These are phyloP conservation scores for Nemotelus nigrinus DNA, from an alignment of 2,888 invertebrate species.

Conservation along the genomic window DNA sequence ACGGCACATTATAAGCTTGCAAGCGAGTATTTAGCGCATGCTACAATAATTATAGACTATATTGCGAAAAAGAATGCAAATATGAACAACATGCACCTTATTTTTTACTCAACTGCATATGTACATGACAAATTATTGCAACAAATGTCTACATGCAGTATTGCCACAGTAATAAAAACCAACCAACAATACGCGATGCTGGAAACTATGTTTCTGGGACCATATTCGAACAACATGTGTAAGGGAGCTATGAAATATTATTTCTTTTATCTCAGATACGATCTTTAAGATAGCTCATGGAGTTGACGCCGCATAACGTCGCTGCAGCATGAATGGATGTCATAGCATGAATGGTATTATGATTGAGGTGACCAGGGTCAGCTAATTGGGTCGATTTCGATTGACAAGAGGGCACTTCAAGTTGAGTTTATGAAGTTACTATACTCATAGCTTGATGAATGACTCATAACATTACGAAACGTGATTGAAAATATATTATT, in stretches of 20 bases:
- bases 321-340: slow-evolving; percentile 12
- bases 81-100: background rate
- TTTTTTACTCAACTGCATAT: too few relatives aligned
- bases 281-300: slow-evolving; percentile 10
- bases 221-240: background rate
- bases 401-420: slow-evolving; percentile 3
- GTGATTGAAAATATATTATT: background rate
- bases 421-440: background rate
- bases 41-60: background rate
- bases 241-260: background rate
- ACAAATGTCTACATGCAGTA: too few relatives aligned
- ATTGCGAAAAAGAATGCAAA: slow-evolving; percentile 2
- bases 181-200: background rate
- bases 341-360: slow-evolving; percentile 1
- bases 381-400: slow-evolving; percentile 31
- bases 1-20: background rate
- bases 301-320: background rate
- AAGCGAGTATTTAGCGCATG: background rate
- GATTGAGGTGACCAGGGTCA: slow-evolving; percentile 43
- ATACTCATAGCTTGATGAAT: slow-evolving; percentile 2
- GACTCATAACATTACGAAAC: slow-evolving; percentile 28
- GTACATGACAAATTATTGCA: too few relatives aligned
- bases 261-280: background rate
- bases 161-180: too few relatives aligned
- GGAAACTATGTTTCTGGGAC: slow-evolving; percentile 16